Evolutionary conservation across 23 tunicate genomes (phyloP).

Genomic region (Aplidium turbinatum): DNA sequence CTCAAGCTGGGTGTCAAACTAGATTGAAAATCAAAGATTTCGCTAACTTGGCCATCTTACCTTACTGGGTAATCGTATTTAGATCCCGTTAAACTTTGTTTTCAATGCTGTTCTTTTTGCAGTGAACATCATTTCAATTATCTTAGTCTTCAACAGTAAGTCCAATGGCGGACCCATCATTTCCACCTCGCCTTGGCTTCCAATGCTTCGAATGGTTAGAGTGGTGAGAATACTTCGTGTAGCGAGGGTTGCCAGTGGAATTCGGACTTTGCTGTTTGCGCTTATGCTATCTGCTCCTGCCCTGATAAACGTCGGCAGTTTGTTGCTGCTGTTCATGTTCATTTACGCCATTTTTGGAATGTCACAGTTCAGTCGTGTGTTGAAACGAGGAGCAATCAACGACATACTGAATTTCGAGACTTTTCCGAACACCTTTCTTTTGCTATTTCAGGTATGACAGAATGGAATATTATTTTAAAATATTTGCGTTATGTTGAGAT

Average conservation of each 20-base stretch:
- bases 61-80: too few relatives aligned
- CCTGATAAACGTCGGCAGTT: constrained; percentile 71
- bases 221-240: constrained; percentile 68
- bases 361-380: constrained; percentile 73
- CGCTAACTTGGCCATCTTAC: too few relatives aligned
- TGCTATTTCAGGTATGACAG: constrained; percentile 83
- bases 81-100: too few relatives aligned
- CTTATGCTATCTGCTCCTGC: constrained; percentile 88
- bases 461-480: neutral
- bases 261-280: constrained; percentile 82
- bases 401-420: constrained; percentile 78
- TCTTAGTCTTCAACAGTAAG: neutral
- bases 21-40: too few relatives aligned
- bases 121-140: constrained; percentile 60
- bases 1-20: too few relatives aligned
- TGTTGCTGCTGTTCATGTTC: constrained; percentile 70
- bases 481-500: neutral
- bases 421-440: constrained; percentile 78
- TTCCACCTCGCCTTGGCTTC: constrained; percentile 79
- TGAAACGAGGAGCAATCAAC: constrained; percentile 67
- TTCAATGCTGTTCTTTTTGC: constrained; percentile 6
- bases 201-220: constrained; percentile 81
- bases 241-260: constrained; percentile 82
- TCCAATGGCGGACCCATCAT: constrained; percentile 2
- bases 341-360: constrained; percentile 89